Evolutionary conservation across 1,140 invertebrate species (phyloP).

Genomic region (Zaprionus ghesquierei): DNA sequence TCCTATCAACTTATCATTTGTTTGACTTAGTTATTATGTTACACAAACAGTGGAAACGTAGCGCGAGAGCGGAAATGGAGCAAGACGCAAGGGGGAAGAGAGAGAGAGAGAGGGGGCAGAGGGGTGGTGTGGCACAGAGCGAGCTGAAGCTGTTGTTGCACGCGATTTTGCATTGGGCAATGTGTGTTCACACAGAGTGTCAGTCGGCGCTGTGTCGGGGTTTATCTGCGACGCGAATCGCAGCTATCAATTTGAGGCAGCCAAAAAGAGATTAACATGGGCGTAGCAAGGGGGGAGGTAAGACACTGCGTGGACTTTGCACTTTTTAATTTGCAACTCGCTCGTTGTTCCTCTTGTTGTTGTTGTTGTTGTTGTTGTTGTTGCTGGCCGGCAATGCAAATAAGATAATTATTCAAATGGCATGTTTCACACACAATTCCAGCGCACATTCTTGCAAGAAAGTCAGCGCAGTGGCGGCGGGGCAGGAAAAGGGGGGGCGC

Average conservation of each 20-base stretch:
- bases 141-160: conserved; percentile 40
- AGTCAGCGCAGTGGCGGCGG: not conserved
- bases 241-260: conserved; percentile 70
- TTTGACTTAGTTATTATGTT: conserved; percentile 80
- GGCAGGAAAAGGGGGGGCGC: not conserved
- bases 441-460: conserved; percentile 66
- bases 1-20: conserved; percentile 78
- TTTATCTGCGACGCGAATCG: conserved; percentile 71
- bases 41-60: conserved; percentile 67
- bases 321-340: conserved; percentile 71
- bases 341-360: conserved; percentile 31
- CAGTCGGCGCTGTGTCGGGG: conserved; percentile 3
- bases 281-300: not conserved
- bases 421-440: conserved; percentile 82
- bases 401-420: conserved; percentile 83
- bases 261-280: conserved; percentile 65
- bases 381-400: conserved; percentile 79
- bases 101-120: conserved; percentile 45
- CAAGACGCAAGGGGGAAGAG: conserved; percentile 1
- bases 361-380: conserved; percentile 35
- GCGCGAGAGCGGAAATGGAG: not conserved
- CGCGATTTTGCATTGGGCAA: conserved; percentile 67
- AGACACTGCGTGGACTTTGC: conserved; percentile 46
- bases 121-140: not conserved
- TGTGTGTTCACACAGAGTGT: conserved; percentile 59